Evolutionary conservation across 1,140 invertebrate genomes (phyloP).

Genomic region (Carposina sasakii): DNA sequence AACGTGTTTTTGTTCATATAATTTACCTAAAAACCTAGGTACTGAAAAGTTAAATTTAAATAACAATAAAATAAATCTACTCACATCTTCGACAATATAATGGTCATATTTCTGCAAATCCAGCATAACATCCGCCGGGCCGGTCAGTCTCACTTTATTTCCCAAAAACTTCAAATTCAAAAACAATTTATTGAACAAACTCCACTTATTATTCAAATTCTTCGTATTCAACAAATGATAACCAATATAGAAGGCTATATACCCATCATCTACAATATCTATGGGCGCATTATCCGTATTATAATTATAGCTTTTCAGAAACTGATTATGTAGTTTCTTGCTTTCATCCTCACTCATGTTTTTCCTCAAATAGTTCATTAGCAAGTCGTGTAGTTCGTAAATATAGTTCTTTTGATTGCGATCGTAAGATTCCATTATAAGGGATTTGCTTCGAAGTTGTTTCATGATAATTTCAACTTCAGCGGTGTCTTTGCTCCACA

Average conservation of each 20-base stretch:
- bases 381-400: slow-evolving; percentile 59
- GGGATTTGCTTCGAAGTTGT: slow-evolving; percentile 48
- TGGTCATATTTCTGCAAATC: slow-evolving; percentile 58
- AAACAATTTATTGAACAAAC: slow-evolving; percentile 53
- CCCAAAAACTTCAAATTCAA: slow-evolving; percentile 62
- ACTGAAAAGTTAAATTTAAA: too few species aligned
- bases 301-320: slow-evolving; percentile 55
- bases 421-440: slow-evolving; percentile 48
- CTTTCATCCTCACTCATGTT: slow-evolving; percentile 38
- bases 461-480: slow-evolving; percentile 52
- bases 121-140: slow-evolving; percentile 53
- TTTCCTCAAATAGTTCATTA: slow-evolving; percentile 52
- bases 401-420: slow-evolving; percentile 48
- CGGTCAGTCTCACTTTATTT: slow-evolving; percentile 58
- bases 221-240: slow-evolving; percentile 53
- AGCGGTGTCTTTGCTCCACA: slow-evolving; percentile 44
- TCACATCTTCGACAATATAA: slow-evolving; percentile 49
- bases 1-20: too few species aligned
- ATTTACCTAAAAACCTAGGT: too few species aligned
- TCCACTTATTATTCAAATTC: slow-evolving; percentile 44
- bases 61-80: slow-evolving; percentile 21
- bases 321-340: slow-evolving; percentile 45
- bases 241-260: slow-evolving; percentile 60
- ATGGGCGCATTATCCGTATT: slow-evolving; percentile 29
- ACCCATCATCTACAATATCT: slow-evolving; percentile 56